Conservation (phyloP, 2,888 invertebrate genomes). For the Xylocampa areola region DNA sequence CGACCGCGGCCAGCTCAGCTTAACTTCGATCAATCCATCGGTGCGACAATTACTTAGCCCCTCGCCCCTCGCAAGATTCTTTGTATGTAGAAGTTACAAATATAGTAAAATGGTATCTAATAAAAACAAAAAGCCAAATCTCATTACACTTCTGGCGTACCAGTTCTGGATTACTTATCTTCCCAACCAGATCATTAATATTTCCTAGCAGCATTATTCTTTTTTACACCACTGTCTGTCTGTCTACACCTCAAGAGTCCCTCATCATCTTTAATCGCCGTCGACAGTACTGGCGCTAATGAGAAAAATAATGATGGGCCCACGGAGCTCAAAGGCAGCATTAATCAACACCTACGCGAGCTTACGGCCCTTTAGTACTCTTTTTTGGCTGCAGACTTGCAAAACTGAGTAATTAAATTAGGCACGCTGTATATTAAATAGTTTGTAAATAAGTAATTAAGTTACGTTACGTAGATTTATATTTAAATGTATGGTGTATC, state of each 20-base stretch:
- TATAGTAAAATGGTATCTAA: no score
- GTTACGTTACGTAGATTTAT: slow-evolving; percentile 3
- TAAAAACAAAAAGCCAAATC: not conserved
- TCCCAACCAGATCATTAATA: slow-evolving; percentile 29
- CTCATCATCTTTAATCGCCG: slow-evolving; percentile 81
- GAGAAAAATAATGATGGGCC: slow-evolving; percentile 87
- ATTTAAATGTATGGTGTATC: no score
- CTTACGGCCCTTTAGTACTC: slow-evolving; percentile 18
- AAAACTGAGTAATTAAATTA: slow-evolving; percentile 52
- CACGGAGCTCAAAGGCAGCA: slow-evolving; percentile 69
- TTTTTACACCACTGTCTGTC: slow-evolving; percentile 41
- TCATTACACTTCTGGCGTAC: slow-evolving; percentile 1
- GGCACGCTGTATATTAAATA: slow-evolving; percentile 6
- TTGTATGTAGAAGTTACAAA: no score
- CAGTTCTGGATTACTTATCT: slow-evolving; percentile 1
- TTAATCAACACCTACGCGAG: slow-evolving; percentile 77
- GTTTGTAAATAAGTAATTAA: not conserved
- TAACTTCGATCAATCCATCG: no score
- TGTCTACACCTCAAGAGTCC: slow-evolving; percentile 62
- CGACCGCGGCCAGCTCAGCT: no score
- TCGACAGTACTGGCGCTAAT: slow-evolving; percentile 82
- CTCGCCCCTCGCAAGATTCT: no score
- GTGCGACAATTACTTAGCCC: no score
- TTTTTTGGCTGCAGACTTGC: slow-evolving; percentile 41
- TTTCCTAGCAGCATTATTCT: slow-evolving; percentile 31